Evolutionary conservation across 2,113 vertebrate species (phyloP), one percentile per base, ranked within the genome.

Genomic region (Podarcis muralis): DNA sequence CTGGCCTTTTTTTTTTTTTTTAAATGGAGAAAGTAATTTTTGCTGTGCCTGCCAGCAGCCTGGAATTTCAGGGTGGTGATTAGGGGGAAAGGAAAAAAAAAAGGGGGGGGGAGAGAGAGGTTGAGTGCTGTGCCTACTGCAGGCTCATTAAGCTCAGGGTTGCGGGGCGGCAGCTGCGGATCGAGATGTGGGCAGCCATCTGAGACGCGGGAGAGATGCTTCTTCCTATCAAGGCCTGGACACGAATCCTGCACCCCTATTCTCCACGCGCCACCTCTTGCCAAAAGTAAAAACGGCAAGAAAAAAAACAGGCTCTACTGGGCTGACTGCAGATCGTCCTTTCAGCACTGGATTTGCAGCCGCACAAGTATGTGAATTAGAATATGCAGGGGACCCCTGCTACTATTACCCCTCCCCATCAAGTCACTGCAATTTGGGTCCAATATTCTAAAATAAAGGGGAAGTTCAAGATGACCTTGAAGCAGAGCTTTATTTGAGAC

Each of bases 181-280:
- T 92, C 69, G 81, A 71, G 72, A 83, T 48, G n/a, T 15, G 68
- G 81, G 81, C 85, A 81, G 83, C 90, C 85, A 85, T 91, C 90
- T 77, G 88, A 91, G 90, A 86, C 6, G 0, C 43, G 8, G 0
- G 82, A 48, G 30, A 66, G 40, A 4, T 32, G 72, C 43, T 86
- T 91, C 68, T 15, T 23, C 84, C 75, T 74, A 87, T 84, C 43
- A 23, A 30, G 76, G 75, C 8, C 76, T 3, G 71, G 90, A 88
- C 81, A 81, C 0, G 1, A 91, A 90, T 81, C 91, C 16, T 4
- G 48, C 75, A 53, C 62, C 65, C 43, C 65, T 53, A 84, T 78
- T 35, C 81, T 88, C 81, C 43, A 40, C 16, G n/a, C 13, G 7
- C 43, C 37, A 37, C 72, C 74, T 37, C 62, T 81, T 88, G 81